A percentile compares a stretch with the other conserved stretches of the same genome.
Conservation (phyloP, 1,140 invertebrate species). For the Grapholita molesta region DNA sequence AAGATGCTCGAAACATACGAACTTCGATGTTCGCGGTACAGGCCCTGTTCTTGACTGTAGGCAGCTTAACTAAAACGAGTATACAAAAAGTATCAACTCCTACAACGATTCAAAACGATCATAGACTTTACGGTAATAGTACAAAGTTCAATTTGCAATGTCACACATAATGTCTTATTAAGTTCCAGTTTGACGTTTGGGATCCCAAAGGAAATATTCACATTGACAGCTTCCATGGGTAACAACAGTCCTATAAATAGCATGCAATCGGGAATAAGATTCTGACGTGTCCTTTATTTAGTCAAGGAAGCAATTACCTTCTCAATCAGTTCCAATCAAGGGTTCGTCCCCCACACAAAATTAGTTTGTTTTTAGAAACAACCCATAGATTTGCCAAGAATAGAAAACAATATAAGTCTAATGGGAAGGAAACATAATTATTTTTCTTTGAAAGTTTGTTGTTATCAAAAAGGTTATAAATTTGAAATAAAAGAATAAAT, state of each 20-base stretch:
- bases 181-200: background rate
- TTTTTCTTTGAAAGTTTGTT: too few relatives aligned
- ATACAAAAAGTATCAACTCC: background rate
- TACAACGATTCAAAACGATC: background rate
- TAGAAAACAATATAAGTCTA: too few relatives aligned
- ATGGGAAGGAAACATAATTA: too few relatives aligned
- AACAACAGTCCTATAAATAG: background rate
- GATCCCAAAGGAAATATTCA: background rate
- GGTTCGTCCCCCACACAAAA: background rate
- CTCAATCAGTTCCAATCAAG: slow-evolving; percentile 21
- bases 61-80: background rate
- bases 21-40: too few relatives aligned
- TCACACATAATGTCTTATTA: background rate
- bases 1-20: too few relatives aligned
- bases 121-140: background rate
- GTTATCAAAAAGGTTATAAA: too few relatives aligned
- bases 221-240: background rate
- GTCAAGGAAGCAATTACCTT: slow-evolving; percentile 23
- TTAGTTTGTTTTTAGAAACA: background rate
- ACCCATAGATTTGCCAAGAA: background rate
- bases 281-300: slow-evolving; percentile 21
- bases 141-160: background rate
- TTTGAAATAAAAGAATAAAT: too few relatives aligned
- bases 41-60: too few relatives aligned
- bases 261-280: background rate